Evolutionary conservation across 2,797 vertebrate genomes (phyloP).

Genomic region (Kryptolebias ocellatus): DNA sequence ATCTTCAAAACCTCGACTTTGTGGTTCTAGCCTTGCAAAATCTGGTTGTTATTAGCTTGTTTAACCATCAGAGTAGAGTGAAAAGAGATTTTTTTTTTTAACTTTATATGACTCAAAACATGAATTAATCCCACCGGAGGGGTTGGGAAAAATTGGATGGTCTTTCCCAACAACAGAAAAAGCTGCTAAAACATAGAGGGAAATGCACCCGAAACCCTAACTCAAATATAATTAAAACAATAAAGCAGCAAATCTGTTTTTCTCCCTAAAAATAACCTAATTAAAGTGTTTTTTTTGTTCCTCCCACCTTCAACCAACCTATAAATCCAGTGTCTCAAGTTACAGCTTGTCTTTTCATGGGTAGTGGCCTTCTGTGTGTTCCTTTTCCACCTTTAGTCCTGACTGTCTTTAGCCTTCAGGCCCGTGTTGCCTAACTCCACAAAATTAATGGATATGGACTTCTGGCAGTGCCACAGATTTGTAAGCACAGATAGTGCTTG

Average conservation of each 20-base stretch:
- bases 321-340: slow-evolving; percentile 55
- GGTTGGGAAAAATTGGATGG: slow-evolving; percentile 53
- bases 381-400: slow-evolving; percentile 39
- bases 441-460: slow-evolving; percentile 69
- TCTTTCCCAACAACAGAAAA: slow-evolving; percentile 19
- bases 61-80: slow-evolving; percentile 39
- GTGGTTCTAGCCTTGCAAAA: slow-evolving; percentile 29
- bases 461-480: slow-evolving; percentile 72
- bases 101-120: slow-evolving; percentile 34
- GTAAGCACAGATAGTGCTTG: slow-evolving; percentile 63
- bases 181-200: slow-evolving; percentile 8
- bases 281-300: slow-evolving; percentile 42
- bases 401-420: slow-evolving; percentile 55
- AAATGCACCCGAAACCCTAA: neutral
- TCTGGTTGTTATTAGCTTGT: slow-evolving; percentile 46
- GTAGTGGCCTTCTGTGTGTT: slow-evolving; percentile 44
- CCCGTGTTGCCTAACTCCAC: slow-evolving; percentile 54
- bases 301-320: slow-evolving; percentile 37
- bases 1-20: slow-evolving; percentile 42
- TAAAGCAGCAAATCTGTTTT: slow-evolving; percentile 23
- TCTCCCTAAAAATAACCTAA: slow-evolving; percentile 25
- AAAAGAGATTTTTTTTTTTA: slow-evolving; percentile 15
- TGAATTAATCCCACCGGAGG: slow-evolving; percentile 37
- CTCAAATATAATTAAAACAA: slow-evolving; percentile 17
- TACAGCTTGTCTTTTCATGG: slow-evolving; percentile 51